A percentile compares a stretch with the other conserved stretches of the same genome.
These are phyloP conservation scores for Hippopotamus amphibius DNA, from an alignment of 2,113 vertebrate genomes.

Conservation along the genomic window DNA sequence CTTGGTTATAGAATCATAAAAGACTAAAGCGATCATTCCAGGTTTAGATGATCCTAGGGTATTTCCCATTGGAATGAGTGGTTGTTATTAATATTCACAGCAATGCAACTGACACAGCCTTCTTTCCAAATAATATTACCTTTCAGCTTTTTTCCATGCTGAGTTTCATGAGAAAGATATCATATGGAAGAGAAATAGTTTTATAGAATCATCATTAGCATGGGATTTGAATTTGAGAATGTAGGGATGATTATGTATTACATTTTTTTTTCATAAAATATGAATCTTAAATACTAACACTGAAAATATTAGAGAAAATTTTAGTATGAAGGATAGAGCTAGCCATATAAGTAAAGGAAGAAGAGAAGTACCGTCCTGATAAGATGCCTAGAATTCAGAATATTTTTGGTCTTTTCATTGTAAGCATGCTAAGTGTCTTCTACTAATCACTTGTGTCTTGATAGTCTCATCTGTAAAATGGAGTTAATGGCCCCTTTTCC, in stretches of 20 bases:
- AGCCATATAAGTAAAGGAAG: neutral
- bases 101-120: neutral
- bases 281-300: neutral
- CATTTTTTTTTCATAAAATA: neutral
- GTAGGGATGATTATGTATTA: neutral
- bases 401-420: neutral
- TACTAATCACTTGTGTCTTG: neutral
- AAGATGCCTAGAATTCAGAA: neutral
- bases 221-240: constrained; percentile 10
- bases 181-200: neutral
- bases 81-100: constrained; percentile 22
- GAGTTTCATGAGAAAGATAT: neutral
- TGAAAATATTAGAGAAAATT: constrained; percentile 25
- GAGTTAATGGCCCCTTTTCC: constrained; percentile 11
- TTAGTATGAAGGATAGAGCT: neutral
- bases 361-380: neutral
- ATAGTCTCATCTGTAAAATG: constrained; percentile 43
- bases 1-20: neutral
- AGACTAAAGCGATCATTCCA: neutral
- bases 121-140: neutral
- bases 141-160: neutral
- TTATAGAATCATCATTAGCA: neutral
- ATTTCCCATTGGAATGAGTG: neutral
- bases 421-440: neutral
- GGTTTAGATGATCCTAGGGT: neutral